A percentile compares a stretch with the other conserved stretches of the same genome.
Evolutionary conservation across 2,113 vertebrate genomes (phyloP).

Genomic region (Terrapene triunguis): DNA sequence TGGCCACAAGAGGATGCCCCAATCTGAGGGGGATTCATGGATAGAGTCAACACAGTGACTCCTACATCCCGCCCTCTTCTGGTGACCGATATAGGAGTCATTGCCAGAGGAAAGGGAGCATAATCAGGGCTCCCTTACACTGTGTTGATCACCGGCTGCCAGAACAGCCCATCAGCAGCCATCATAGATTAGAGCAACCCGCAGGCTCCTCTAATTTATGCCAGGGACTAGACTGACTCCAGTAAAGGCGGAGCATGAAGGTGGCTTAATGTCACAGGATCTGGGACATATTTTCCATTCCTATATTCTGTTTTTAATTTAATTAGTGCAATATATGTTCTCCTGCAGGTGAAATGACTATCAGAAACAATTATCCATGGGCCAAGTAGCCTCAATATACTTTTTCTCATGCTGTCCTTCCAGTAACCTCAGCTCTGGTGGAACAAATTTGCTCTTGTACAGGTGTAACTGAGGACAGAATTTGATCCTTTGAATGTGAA

Average conservation of each 20-base stretch:
- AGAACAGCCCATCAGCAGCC: background rate
- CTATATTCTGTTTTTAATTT: background rate
- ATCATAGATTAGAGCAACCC: accelerated
- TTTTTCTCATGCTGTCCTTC: background rate
- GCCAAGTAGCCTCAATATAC: background rate
- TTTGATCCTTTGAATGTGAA: constrained; percentile 47
- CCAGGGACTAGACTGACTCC: background rate
- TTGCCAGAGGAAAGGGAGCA: background rate
- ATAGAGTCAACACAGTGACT: background rate
- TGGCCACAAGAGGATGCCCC: accelerated
- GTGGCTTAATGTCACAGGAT: background rate
- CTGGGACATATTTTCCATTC: background rate
- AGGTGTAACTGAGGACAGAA: constrained; percentile 11
- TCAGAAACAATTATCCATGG: background rate
- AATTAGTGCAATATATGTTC: background rate
- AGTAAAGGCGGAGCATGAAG: background rate
- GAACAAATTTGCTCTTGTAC: constrained; percentile 54
- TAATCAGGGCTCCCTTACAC: background rate
- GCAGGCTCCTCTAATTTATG: background rate
- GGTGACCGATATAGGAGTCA: background rate
- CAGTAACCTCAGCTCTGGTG: background rate
- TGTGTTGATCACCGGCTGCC: background rate
- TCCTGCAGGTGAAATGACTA: background rate
- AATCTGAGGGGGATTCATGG: background rate
- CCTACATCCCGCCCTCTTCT: background rate